Evolutionary conservation across 92 coral and sea anemone genomes (phyloP).

Genomic region (Anthopleura xanthogrammica): DNA sequence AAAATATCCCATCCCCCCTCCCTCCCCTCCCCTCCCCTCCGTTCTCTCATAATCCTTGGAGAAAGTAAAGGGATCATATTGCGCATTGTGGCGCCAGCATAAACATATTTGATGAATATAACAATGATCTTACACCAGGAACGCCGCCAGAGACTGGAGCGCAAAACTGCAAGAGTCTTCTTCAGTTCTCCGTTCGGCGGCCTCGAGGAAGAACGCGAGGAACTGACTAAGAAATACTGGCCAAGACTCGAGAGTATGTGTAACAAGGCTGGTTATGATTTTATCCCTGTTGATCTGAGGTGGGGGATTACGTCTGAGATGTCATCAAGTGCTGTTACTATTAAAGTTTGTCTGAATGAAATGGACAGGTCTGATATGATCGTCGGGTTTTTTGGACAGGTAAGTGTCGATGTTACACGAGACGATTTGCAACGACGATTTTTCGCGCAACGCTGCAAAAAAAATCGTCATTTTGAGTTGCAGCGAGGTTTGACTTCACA

Average conservation of each 20-base stretch:
- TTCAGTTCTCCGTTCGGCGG: slow-evolving; percentile 98
- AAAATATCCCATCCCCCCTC: too few species aligned
- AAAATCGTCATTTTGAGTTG: too few species aligned
- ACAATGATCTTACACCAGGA: neutral
- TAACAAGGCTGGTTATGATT: slow-evolving; percentile 84
- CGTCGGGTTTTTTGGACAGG: slow-evolving; percentile 98
- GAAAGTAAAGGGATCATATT: too few species aligned
- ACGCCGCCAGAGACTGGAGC: slow-evolving; percentile 20
- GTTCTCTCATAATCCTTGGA: too few species aligned
- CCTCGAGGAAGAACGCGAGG: slow-evolving; percentile 92
- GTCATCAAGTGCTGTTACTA: slow-evolving; percentile 91
- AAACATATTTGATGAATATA: neutral
- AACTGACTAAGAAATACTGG: slow-evolving; percentile 93
- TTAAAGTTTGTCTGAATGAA: slow-evolving; percentile 83
- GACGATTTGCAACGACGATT: too few species aligned
- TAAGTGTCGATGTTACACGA: neutral
- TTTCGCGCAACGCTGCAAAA: too few species aligned
- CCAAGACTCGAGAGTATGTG: slow-evolving; percentile 87
- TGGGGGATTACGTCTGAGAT: slow-evolving; percentile 97
- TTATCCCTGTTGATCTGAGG: slow-evolving; percentile 87
- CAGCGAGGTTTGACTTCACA: too few species aligned
- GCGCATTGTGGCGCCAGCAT: neutral
- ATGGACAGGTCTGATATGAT: slow-evolving; percentile 96
- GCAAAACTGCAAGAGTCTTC: slow-evolving; percentile 83
- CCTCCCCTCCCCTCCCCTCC: too few species aligned